Base-by-base conservation (phyloP, 1,140 invertebrate species). In the Lepidotrigona ventralis region DNA sequence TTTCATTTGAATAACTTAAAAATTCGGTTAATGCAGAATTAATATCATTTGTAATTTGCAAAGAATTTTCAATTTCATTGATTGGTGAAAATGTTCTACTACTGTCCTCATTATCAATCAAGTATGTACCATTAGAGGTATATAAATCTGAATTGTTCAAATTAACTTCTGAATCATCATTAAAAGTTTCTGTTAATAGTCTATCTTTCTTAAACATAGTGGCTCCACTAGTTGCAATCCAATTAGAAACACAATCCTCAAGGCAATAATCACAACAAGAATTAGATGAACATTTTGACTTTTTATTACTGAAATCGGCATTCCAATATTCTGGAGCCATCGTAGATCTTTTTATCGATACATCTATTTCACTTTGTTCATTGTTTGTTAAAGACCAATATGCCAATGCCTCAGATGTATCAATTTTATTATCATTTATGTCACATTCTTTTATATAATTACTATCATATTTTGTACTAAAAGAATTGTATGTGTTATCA, bases 381-480 rank as follows among this genome's bases (percentile, higher is more conserved):
- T 26, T n/a, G 1, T 63, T 29, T n/a, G 17, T 26, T 19, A 33
- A 19, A 9, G 56, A 17, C 5, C 33, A 33, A 14, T 74, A n/a
- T 23, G 11, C 0, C 21, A 29, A 46, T 74, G 46, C n/a, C 1
- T 81, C 33, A 26, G 9, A n/a, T 54, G 33, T 66, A 63, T 73
- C 39, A 69, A 73, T 14, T 70, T 71, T 14, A 29, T 86, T 84
- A 6, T 15, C 29, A 78, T 84, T 84, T n/a, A 64, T n/a, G 11
- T 85, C 58, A 21, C 19, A 12, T 26, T 54, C 33, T 21, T 73
- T 77, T 9, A 79, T 46, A 23, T 26, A 17, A 58, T 39, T 64
- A 9, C n/a, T 33, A 68, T 11, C 58, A 17, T 60, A 23, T 19
- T 54, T 74, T 8, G 23, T 21, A 19, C 9, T 68, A 1, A 23